Conservation (phyloP, 2,113 vertebrate species). For the Calyptomena viridis region DNA sequence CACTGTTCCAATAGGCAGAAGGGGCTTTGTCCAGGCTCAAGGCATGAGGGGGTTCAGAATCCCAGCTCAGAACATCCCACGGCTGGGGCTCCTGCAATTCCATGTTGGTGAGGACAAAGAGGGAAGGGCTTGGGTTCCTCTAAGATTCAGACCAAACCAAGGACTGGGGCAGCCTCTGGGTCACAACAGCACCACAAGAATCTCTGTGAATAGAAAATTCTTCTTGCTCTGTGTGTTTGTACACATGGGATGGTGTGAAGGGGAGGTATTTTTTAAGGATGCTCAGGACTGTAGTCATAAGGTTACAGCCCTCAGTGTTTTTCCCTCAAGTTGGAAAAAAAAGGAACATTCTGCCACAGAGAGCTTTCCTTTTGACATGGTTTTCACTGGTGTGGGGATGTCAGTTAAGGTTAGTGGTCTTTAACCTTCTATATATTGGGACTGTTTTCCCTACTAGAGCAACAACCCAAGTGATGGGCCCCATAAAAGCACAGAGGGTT, state of each 20-base stretch:
- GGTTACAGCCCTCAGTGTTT: background rate
- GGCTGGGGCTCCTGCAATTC: background rate
- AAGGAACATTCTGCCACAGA: background rate
- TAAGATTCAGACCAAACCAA: background rate
- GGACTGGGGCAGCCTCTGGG: background rate
- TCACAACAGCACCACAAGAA: background rate
- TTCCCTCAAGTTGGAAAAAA: background rate
- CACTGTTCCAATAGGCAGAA: too few relatives aligned
- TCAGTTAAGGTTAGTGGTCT: background rate
- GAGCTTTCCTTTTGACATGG: background rate
- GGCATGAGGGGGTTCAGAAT: background rate
- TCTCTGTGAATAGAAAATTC: background rate
- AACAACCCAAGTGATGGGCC: background rate
- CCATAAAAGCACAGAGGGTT: background rate
- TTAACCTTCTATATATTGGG: background rate
- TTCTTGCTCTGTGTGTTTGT: background rate
- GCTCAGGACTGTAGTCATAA: background rate
- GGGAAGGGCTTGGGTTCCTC: background rate
- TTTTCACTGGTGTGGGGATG: background rate
- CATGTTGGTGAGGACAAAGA: background rate
- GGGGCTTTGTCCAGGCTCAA: background rate
- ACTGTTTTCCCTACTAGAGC: background rate
- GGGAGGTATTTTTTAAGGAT: background rate
- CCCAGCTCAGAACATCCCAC: background rate
- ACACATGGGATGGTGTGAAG: background rate